Evolutionary conservation across 2,113 vertebrate species (phyloP), one percentile per base, ranked within the genome.

Genomic region (Tachycineta bicolor): DNA sequence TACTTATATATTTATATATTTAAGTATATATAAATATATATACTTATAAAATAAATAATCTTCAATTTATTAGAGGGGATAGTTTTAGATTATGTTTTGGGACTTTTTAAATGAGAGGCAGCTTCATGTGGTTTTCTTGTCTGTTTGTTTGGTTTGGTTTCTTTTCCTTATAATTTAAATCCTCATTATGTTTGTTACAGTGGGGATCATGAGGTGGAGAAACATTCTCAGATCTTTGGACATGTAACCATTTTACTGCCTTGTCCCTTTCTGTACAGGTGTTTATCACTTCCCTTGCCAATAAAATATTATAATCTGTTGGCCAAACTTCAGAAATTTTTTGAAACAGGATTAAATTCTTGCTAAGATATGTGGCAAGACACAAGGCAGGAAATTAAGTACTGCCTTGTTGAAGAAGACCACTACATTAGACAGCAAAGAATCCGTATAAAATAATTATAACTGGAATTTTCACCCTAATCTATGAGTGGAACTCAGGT

Each of bases 351-450:
- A 37, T 47, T 21, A 20, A 67, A 37, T 67, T 46, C 26, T 56
- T 56, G 26, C 33, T 37, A 37, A 46, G 9, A 8, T 18, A 14
- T 14, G 20, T 44, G 60, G 4, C 31, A 44, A 55, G 39, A n/a
- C 19, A 44, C 49, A 79, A 65, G 39, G 39, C 31, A 65, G 29
- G 34, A 79, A 44, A 44, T 18, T 2, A 53, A 79, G 5, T 24
- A 23, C 9, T 55, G 19, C 5, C 31, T 9, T 29, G 17, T 11
- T 55, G 20, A 79, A 44, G 60, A 64, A 64, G 18, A 34, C 19
- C 5, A 43, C 24, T 0, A 0, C 26, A 22, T 22, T n/a, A 28
- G 24, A 8, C 6, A 79, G 6, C 24, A 64, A 64, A 44, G 18
- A 34, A 53, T 53, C 19, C 39, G 34, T 14, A n/a, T 14, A 53